A percentile compares a stretch with the other conserved stretches of the same genome.
Evolutionary conservation across 2,797 vertebrate species (phyloP).

Genomic region (Dromococcyx pavoninus): DNA sequence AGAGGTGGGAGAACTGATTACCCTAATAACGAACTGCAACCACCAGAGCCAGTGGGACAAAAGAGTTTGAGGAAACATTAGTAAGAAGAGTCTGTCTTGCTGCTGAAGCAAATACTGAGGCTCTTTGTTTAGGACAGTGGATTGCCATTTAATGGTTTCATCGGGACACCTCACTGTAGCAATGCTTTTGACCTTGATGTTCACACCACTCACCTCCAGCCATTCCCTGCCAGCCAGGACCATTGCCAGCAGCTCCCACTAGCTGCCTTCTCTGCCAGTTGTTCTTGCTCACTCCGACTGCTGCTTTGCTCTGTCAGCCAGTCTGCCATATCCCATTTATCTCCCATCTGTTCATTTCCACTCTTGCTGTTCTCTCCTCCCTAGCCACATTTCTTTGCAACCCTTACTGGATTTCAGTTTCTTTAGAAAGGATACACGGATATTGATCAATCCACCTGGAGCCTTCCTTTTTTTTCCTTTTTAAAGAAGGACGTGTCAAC

Average conservation of each 20-base stretch:
- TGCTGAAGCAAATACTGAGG: background rate
- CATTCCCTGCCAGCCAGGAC: background rate
- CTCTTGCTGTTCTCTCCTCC: background rate
- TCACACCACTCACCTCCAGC: background rate
- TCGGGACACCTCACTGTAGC: background rate
- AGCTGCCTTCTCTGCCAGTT: conserved; percentile 18
- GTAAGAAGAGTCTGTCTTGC: background rate
- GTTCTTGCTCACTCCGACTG: conserved; percentile 10
- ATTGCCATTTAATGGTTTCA: background rate
- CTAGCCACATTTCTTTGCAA: background rate
- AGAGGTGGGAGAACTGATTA: background rate
- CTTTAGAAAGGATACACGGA: background rate
- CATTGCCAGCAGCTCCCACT: background rate
- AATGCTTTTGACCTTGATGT: background rate
- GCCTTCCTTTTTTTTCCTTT: background rate
- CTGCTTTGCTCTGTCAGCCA: background rate
- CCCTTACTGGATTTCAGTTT: background rate
- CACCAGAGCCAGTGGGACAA: background rate
- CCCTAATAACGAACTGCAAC: background rate
- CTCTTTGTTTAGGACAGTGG: background rate
- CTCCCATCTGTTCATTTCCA: conserved; percentile 38
- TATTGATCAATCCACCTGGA: background rate
- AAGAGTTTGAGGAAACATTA: background rate
- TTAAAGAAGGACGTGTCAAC: background rate
- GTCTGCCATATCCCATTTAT: background rate